phyloP scores from a whole-genome alignment of 37 sponge, comb jelly and placozoan genomes.

The Agelas oroides region DNA sequence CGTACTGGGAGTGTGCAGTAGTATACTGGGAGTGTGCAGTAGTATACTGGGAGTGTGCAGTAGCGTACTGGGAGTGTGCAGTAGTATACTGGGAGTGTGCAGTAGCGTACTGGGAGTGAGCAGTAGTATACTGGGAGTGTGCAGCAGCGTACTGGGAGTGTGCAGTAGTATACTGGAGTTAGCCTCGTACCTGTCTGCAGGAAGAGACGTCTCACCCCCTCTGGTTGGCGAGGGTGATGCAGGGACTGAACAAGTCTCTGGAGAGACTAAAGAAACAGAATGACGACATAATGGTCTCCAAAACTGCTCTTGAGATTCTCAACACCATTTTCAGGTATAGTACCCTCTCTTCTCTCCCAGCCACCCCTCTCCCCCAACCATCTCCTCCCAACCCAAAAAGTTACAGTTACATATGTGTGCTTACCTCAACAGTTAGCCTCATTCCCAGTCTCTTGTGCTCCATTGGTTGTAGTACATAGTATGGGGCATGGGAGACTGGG shows the following conservation, averaged over 20 bases:
- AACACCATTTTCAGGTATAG: constrained; percentile 66
- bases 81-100: background rate
- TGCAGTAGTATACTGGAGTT: no score
- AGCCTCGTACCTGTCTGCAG: background rate
- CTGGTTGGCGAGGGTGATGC: constrained; percentile 62
- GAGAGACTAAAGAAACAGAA: constrained; percentile 45
- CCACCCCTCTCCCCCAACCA: background rate
- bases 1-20: no score
- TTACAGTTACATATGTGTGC: no score
- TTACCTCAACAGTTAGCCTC: no score
- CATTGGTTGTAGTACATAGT: no score
- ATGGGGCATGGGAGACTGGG: no score
- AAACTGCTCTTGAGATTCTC: constrained; percentile 60
- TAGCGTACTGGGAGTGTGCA: background rate
- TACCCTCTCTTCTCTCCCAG: no score
- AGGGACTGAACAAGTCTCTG: constrained; percentile 57
- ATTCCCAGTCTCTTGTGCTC: no score
- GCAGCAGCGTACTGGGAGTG: no score
- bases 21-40: no score
- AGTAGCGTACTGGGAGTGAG: no score
- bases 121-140: no score
- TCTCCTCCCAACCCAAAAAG: background rate
- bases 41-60: background rate
- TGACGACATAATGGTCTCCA: constrained; percentile 43
- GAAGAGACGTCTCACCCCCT: constrained; percentile 42